Evolutionary conservation across 1,140 invertebrate genomes (phyloP).

Genomic region (Megalonaias nervosa): DNA sequence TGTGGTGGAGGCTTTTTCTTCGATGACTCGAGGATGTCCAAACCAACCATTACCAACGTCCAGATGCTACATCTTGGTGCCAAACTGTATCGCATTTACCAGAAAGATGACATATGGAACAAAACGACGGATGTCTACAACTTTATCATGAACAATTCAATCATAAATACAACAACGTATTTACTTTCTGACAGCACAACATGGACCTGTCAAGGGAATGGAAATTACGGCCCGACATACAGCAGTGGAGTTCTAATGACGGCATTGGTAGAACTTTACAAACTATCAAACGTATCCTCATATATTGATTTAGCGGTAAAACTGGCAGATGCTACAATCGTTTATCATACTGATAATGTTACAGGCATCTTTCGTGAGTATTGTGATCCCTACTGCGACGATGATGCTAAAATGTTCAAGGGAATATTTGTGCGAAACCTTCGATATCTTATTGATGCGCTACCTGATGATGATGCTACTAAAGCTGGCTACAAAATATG

Average conservation of each 20-base stretch:
- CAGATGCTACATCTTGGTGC: conserved; percentile 32
- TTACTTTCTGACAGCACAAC: conserved; percentile 33
- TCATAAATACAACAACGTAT: conserved; percentile 42
- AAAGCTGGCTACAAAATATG: conserved; percentile 30
- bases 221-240: conserved; percentile 39
- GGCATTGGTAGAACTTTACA: conserved; percentile 45
- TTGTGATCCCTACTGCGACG: conserved; percentile 46
- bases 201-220: conserved; percentile 16
- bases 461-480: conserved; percentile 8
- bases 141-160: conserved; percentile 38
- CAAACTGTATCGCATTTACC: conserved; percentile 31
- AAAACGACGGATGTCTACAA: conserved; percentile 9
- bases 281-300: conserved; percentile 17
- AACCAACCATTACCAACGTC: conserved; percentile 39
- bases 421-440: conserved; percentile 47
- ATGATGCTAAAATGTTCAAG: conserved; percentile 46
- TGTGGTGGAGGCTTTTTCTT: conserved; percentile 44
- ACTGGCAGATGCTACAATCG: conserved; percentile 29
- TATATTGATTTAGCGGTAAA: conserved; percentile 37
- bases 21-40: conserved; percentile 29
- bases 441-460: conserved; percentile 43
- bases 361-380: conserved; percentile 41
- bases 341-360: conserved; percentile 27
- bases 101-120: conserved; percentile 4
- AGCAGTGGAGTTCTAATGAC: conserved; percentile 41